Conservation (phyloP, 2,797 vertebrate genomes). For the Acanthopagrus latus region DNA sequence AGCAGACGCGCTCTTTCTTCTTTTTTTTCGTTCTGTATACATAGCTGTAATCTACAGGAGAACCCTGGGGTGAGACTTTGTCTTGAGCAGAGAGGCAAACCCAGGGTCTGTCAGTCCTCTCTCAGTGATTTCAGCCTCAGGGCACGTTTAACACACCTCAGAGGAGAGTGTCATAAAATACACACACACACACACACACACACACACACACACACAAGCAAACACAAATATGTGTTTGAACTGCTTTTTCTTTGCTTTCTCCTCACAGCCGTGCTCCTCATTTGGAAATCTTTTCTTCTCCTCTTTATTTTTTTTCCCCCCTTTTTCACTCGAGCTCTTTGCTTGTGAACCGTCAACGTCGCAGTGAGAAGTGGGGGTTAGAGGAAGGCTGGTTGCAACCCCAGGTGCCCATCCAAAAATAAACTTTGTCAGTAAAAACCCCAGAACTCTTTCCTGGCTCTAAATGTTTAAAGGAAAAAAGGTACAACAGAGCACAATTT, state of each 20-base stretch:
- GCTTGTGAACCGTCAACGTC: constrained; percentile 45
- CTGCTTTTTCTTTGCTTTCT: constrained; percentile 21
- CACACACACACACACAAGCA: constrained; percentile 19
- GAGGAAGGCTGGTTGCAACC: constrained; percentile 9
- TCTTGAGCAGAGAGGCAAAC: constrained; percentile 37
- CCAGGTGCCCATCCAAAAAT: constrained; percentile 39
- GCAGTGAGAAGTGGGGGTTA: not conserved
- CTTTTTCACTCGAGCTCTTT: constrained; percentile 28
- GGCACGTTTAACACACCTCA: constrained; percentile 43
- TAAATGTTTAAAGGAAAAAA: constrained; percentile 47
- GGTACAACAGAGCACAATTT: constrained; percentile 33
- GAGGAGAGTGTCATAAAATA: constrained; percentile 24
- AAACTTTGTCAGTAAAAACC: constrained; percentile 40
- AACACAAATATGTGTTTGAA: constrained; percentile 13
- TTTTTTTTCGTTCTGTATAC: constrained; percentile 38
- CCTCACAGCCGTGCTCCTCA: not conserved
- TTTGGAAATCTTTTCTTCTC: constrained; percentile 27
- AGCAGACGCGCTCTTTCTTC: constrained; percentile 3
- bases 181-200: constrained; percentile 33
- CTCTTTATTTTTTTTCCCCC: not conserved
- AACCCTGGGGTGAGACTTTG: constrained; percentile 30
- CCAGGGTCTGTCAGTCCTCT: constrained; percentile 33
- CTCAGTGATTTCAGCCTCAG: constrained; percentile 30
- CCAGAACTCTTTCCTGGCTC: constrained; percentile 13
- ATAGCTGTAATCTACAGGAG: constrained; percentile 61